phyloP scores from a whole-genome alignment of 2,888 invertebrate species.

The Strigamia crassipes region DNA sequence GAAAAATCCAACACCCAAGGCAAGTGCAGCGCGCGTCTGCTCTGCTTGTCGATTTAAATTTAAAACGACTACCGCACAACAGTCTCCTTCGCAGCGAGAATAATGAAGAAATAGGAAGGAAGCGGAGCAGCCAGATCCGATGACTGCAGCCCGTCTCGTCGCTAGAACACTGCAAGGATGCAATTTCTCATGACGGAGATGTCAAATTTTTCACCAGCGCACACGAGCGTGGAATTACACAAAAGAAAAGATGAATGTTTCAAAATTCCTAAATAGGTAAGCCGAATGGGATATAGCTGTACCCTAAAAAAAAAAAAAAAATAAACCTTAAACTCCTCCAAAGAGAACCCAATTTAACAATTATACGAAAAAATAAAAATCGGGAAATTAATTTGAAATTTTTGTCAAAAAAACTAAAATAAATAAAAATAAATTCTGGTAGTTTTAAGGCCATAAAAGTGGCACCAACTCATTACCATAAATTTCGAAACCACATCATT shows the following conservation, averaged over 20 bases:
- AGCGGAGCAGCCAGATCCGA: constrained; percentile 35
- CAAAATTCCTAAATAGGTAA: constrained; percentile 34
- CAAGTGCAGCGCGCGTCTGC: constrained; percentile 13
- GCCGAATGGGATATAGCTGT: neutral
- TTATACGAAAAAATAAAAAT: too few species aligned
- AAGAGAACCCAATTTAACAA: too few species aligned
- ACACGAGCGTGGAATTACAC: constrained; percentile 35
- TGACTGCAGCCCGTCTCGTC: constrained; percentile 31
- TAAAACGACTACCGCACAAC: constrained; percentile 40
- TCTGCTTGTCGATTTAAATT: constrained; percentile 25
- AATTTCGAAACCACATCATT: constrained; percentile 2
- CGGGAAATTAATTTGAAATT: too few species aligned
- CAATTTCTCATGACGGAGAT: constrained; percentile 28
- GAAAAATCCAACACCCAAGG: constrained; percentile 33
- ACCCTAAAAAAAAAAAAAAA: neutral
- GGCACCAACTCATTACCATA: neutral
- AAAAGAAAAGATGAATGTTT: constrained; percentile 36
- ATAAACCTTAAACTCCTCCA: neutral
- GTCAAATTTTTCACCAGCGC: constrained; percentile 36
- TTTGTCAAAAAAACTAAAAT: neutral
- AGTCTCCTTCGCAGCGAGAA: constrained; percentile 30
- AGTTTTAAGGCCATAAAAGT: neutral
- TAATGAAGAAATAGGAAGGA: constrained; percentile 41
- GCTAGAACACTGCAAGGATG: constrained; percentile 30
- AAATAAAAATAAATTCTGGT: neutral